Evolutionary conservation across 2,797 vertebrate species (phyloP).

Genomic region (Rhinoraja longicauda): DNA sequence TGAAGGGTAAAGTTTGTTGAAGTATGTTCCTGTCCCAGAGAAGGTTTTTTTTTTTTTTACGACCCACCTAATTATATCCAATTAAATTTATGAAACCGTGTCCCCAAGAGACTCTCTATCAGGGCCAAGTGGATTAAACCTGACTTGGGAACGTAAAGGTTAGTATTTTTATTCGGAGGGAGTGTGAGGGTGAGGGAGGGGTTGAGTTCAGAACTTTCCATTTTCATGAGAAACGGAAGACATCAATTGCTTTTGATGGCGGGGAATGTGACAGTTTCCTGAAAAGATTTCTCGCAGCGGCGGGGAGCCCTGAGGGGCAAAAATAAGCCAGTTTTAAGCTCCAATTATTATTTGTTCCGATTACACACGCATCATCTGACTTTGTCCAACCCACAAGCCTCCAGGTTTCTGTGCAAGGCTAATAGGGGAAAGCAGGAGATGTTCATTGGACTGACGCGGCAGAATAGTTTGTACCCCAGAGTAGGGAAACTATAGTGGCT

Average conservation of each 20-base stretch:
- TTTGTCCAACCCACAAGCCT: neutral
- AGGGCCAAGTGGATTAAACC: conserved; percentile 16
- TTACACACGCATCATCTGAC: neutral
- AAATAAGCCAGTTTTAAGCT: conserved; percentile 10
- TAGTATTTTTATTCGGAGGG: too few relatives aligned
- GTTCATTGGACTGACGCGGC: neutral
- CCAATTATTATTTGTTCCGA: conserved; percentile 22
- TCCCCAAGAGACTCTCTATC: neutral
- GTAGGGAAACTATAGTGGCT: neutral
- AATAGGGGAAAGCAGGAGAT: conserved; percentile 1
- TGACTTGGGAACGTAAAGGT: neutral
- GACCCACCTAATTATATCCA: conserved; percentile 29
- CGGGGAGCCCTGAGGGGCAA: neutral
- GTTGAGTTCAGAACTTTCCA: neutral
- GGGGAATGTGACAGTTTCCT: conserved; percentile 11
- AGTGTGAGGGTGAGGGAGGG: too few relatives aligned
- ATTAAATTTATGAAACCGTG: conserved; percentile 26
- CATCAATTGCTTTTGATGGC: neutral
- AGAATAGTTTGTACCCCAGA: too few relatives aligned
- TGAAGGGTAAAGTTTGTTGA: conserved; percentile 17
- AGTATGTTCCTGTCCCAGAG: neutral
- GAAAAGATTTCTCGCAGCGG: neutral
- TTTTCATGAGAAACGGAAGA: neutral
- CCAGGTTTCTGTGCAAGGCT: neutral
- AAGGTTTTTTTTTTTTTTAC: neutral